These are phyloP conservation scores for Pao palembangensis DNA, from an alignment of 2,113 vertebrate genomes.

Conservation along the genomic window DNA sequence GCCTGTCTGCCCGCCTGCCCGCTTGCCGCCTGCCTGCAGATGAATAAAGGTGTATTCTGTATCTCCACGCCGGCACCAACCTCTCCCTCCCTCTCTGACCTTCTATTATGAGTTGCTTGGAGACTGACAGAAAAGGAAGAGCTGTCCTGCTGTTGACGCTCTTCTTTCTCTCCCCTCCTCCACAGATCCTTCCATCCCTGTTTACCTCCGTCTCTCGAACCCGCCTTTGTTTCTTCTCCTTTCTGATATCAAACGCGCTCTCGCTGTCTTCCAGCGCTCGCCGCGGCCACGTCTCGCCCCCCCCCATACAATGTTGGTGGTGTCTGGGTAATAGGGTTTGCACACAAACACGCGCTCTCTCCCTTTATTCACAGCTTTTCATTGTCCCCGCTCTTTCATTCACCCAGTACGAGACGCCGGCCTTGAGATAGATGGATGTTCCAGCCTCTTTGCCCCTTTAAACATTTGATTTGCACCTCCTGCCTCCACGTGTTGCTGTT, in stretches of 20 bases:
- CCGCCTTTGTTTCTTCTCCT: slow-evolving; percentile 41
- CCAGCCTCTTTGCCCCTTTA: slow-evolving; percentile 26
- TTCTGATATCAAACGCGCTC: slow-evolving; percentile 42
- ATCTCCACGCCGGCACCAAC: slow-evolving; percentile 71
- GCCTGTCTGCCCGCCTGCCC: slow-evolving; percentile 2
- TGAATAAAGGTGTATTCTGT: slow-evolving; percentile 75
- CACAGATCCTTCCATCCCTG: slow-evolving; percentile 12
- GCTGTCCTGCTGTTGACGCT: slow-evolving; percentile 80
- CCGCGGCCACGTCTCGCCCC: slow-evolving; percentile 28
- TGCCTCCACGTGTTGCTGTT: slow-evolving; percentile 13
- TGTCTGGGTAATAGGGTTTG: slow-evolving; percentile 54
- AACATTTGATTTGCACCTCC: slow-evolving; percentile 40
- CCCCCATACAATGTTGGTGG: slow-evolving; percentile 38
- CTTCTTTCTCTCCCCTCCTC: slow-evolving; percentile 8
- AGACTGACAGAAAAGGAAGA: slow-evolving; percentile 85
- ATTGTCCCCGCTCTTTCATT: slow-evolving; percentile 48
- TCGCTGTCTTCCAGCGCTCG: slow-evolving; percentile 44
- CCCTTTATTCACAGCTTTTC: slow-evolving; percentile 54
- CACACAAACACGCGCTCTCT: slow-evolving; percentile 17
- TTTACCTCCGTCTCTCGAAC: slow-evolving; percentile 22
- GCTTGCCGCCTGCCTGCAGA: slow-evolving; percentile 47
- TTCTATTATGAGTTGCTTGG: slow-evolving; percentile 98
- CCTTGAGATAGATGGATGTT: slow-evolving; percentile 54
- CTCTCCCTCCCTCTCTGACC: slow-evolving; percentile 84
- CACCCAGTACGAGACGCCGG: slow-evolving; percentile 36